A percentile compares a stretch with the other conserved stretches of the same genome.
phyloP scores from a whole-genome alignment of 2,888 invertebrate species.

The Drosophila ezoana region DNA sequence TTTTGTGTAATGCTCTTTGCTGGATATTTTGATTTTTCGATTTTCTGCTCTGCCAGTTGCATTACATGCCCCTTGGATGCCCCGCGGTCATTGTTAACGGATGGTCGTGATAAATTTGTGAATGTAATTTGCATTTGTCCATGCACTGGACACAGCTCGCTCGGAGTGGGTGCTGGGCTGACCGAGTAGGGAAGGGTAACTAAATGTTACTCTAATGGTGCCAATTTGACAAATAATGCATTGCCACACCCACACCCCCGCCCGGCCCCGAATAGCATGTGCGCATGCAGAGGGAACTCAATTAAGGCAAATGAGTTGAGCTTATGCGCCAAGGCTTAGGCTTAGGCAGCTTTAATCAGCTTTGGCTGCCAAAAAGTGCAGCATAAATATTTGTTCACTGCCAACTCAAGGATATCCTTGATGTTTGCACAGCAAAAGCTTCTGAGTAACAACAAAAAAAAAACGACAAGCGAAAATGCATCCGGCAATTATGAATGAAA shows the following conservation, averaged over 20 bases:
- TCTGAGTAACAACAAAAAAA: not conserved
- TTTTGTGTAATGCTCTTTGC: conserved; percentile 24
- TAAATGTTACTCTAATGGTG: conserved; percentile 34
- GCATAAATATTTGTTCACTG: conserved; percentile 72
- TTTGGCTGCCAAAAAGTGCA: conserved; percentile 41
- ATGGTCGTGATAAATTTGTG: conserved; percentile 53
- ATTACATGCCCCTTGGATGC: conserved; percentile 55
- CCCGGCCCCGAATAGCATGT: too few species aligned
- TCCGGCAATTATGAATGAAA: conserved; percentile 78
- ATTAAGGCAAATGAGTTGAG: conserved; percentile 42
- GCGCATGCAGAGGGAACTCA: conserved; percentile 45
- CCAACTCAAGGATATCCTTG: conserved; percentile 80
- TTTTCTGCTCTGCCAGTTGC: conserved; percentile 67
- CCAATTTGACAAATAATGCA: conserved; percentile 53
- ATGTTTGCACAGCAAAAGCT: conserved; percentile 57
- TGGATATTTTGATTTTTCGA: conserved; percentile 51
- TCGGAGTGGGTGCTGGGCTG: not conserved
- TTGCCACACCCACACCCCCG: conserved; percentile 1
- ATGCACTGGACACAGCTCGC: conserved; percentile 16
- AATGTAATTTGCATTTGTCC: conserved; percentile 62
- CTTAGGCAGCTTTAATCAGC: conserved; percentile 31
- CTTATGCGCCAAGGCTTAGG: conserved; percentile 17
- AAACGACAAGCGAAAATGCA: conserved; percentile 50
- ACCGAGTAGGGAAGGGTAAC: conserved; percentile 31
- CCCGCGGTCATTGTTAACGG: conserved; percentile 25